Evolutionary conservation across 2,888 invertebrate species (phyloP).

Genomic region (Tromatobia lineatoria): DNA sequence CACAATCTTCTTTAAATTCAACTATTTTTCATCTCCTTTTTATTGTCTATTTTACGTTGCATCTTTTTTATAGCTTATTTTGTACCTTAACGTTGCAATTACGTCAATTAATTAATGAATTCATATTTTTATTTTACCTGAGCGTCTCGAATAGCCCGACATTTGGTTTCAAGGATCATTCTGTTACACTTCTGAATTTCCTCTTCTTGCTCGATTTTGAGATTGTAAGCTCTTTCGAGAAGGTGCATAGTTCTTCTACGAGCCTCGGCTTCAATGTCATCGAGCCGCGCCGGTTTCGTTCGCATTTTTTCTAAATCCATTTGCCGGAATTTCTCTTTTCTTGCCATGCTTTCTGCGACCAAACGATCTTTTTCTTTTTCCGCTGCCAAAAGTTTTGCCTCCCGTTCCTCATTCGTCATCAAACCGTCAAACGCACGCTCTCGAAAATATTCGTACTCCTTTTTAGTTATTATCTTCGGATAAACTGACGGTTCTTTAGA

Average conservation of each 20-base stretch:
- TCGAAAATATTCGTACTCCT: conserved; percentile 86
- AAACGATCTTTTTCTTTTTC: conserved; percentile 76
- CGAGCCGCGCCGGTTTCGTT: conserved; percentile 71
- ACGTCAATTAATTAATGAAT: background rate
- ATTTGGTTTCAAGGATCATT: conserved; percentile 93
- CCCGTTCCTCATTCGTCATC: conserved; percentile 73
- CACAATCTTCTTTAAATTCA: too few relatives aligned
- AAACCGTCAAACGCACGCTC: conserved; percentile 70
- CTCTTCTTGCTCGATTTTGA: conserved; percentile 88
- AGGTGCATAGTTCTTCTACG: conserved; percentile 86
- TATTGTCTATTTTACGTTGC: too few relatives aligned
- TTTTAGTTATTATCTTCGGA: conserved; percentile 88
- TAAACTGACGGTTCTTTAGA: conserved; percentile 86
- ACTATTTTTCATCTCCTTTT: too few relatives aligned
- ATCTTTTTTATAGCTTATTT: too few relatives aligned
- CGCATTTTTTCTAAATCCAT: conserved; percentile 77
- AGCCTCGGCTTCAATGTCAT: conserved; percentile 86
- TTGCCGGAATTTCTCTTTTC: conserved; percentile 78
- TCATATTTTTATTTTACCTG: conserved; percentile 87
- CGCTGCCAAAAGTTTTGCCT: conserved; percentile 66
- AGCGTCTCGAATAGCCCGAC: conserved; percentile 93
- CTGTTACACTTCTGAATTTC: conserved; percentile 91
- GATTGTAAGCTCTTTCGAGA: conserved; percentile 86
- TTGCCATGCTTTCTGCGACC: conserved; percentile 77
- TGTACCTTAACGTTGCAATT: too few relatives aligned